A percentile compares a stretch with the other conserved stretches of the same genome.
Evolutionary conservation across 2,888 invertebrate species (phyloP).

Genomic region (Caenorhabditis drosophilae): DNA sequence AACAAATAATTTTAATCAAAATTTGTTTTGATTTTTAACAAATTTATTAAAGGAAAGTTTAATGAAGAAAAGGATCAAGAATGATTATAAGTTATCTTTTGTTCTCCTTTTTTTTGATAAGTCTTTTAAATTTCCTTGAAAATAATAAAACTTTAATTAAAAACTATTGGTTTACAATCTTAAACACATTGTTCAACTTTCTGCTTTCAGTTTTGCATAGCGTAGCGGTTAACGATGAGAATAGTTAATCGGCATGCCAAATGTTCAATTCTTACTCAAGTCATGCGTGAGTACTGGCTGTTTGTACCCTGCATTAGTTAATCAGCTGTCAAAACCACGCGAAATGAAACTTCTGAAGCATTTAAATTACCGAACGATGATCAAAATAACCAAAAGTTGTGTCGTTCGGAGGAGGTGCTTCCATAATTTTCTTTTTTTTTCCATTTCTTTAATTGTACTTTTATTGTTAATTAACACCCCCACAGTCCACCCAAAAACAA

Average conservation of each 20-base stretch:
- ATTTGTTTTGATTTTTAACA: too few relatives aligned
- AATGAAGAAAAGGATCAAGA: too few relatives aligned
- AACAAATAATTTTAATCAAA: too few relatives aligned
- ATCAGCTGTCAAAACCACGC: slow-evolving; percentile 42
- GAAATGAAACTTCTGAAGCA: slow-evolving; percentile 7
- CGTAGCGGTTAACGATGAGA: slow-evolving; percentile 11
- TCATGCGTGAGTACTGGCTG: slow-evolving; percentile 35
- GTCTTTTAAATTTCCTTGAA: too few relatives aligned
- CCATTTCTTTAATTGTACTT: neutral
- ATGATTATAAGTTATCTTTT: too few relatives aligned
- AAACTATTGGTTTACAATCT: too few relatives aligned
- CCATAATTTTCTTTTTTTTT: slow-evolving; percentile 15
- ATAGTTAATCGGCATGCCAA: too few relatives aligned
- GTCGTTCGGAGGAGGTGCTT: slow-evolving; percentile 33
- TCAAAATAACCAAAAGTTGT: slow-evolving; percentile 8
- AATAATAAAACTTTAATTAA: too few relatives aligned
- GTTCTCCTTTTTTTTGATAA: too few relatives aligned
- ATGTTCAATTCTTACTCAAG: slow-evolving; percentile 7
- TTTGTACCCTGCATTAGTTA: slow-evolving; percentile 19
- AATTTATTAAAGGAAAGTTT: too few relatives aligned
- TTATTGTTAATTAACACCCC: neutral
- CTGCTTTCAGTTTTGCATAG: too few relatives aligned
- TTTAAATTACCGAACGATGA: slow-evolving; percentile 27
- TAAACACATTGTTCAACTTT: too few relatives aligned
- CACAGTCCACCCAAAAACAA: neutral